Base-by-base conservation (phyloP, 2,888 invertebrate genomes). In the Eretmocerus hayati region DNA sequence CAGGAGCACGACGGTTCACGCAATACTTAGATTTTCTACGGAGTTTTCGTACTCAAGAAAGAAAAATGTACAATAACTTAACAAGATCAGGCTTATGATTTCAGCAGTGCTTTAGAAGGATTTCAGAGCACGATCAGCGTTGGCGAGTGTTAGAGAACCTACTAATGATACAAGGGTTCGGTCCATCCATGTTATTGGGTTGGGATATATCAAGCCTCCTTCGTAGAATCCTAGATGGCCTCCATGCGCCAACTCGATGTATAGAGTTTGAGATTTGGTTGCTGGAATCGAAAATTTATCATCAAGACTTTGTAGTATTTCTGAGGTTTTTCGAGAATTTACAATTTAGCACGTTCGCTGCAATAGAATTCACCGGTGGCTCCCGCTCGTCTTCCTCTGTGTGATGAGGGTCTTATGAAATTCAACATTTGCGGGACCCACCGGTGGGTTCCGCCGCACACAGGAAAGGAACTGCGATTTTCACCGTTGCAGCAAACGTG, bases 141-240 rank as follows among this genome's bases (percentile, higher is more conserved):
- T 77, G 0, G 78, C 74, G 67, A 84, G 76, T 15, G 85, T 81
- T 23, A 89, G 67, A 2, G 87, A 85, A 11, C 87, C 87, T 2
- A 86, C 81, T 51, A 90, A 75, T 2, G 90, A 83, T 2, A 92
- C 85, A n/a, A 92, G 74, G 0, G 90, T 83, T 37, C 90, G 81
- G 74, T 95, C 94, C 52, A 94, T 74, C 95, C 95, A 95, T 50
- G 92, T 92, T 48, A 92, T 85, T 0, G 89, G 87, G 66, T 90
- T 87, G 0, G 94, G 93, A 70, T 89, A 86, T 2, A 92, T 66
- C 21, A 86, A 72, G 16, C 91, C 91, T 9, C 92, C 92, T 73
- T 95, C 94, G 69, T 92, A 92, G 73, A 91, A 95, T 18, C 94
- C 95, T 56, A 95, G 77, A 73, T 95, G 95, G 4, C 95, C 95